A percentile compares a stretch with the other conserved stretches of the same genome.
Conservation (phyloP, 2,797 vertebrate genomes). For the Macroramphosus scolopax region DNA sequence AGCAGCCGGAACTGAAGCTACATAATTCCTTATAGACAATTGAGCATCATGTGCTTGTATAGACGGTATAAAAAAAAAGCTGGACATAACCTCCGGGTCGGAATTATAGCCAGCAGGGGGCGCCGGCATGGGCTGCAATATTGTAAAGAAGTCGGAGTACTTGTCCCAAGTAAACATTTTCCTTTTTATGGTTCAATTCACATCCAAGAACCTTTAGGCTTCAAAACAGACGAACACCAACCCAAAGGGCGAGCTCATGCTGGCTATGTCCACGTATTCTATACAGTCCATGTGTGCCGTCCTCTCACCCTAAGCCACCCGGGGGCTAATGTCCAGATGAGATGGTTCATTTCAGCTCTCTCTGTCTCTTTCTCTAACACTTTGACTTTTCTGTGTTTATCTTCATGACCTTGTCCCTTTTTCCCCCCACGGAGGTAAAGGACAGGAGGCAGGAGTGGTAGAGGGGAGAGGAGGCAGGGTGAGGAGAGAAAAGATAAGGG, state of each 20-base stretch:
- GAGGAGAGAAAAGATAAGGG: constrained; percentile 64
- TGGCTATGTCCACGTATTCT: no score
- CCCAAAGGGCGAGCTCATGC: no score
- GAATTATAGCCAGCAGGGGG: no score
- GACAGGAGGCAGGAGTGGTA: constrained; percentile 56
- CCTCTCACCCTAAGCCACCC: constrained; percentile 77
- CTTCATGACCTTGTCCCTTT: constrained; percentile 76
- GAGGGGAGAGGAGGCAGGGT: constrained; percentile 44
- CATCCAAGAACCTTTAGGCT: no score
- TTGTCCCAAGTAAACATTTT: no score
- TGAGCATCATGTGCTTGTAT: constrained; percentile 85
- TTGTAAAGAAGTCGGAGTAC: no score
- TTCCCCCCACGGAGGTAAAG: constrained; percentile 67
- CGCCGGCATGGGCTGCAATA: no score
- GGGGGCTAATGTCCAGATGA: constrained; percentile 88
- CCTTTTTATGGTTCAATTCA: no score
- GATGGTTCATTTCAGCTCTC: constrained; percentile 86
- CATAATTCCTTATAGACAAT: constrained; percentile 85
- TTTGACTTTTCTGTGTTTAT: constrained; percentile 75
- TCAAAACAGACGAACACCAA: no score
- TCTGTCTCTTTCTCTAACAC: constrained; percentile 67
- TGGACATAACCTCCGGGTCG: no score
- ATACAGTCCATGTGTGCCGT: constrained; percentile 69
- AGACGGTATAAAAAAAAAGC: no score
- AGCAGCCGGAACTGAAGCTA: constrained; percentile 80